Base-by-base conservation (phyloP, 2,113 vertebrate genomes). In the Elgaria multicarinata region DNA sequence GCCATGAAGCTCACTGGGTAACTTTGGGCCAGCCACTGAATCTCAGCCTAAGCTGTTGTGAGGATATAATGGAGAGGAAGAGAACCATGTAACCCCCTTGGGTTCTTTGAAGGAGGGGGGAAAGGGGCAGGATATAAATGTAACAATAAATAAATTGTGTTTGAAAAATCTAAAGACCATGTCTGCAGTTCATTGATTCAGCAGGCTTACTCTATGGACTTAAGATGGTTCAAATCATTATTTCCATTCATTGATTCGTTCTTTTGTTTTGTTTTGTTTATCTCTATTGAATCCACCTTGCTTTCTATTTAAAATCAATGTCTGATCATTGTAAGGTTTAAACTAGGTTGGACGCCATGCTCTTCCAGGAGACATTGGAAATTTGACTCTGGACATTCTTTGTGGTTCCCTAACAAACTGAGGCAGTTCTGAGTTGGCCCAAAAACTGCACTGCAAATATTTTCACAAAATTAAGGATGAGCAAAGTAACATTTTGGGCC, bases 391-490 rank as follows among this genome's bases (percentile, higher is more conserved):
- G 77, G 90, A 93, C 93, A 89, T 95, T 90, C 91, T 92, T 95
- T 83, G n/a, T 33, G 69, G 85, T 33, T 92, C 94, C 7, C 92
- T 18, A 24, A 81, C 92, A 96, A 96, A 94, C 89, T 93, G 24
- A 90, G 90, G 74, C 87, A 88, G 89, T 14, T 71, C 76, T 81
- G 71, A 9, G 64, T 39, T 96, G 92, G 94, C 92, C 92, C 83
- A 83, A 46, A 82, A 94, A 93, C 67, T 93, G 44, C 83, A 92
- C 5, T 83, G 87, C 87, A 95, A 95, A 95, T 96, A 93, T 92
- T 96, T 96, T 96, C 91, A 91, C 85, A 94, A 92, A 92, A 94
- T 91, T 80, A 90, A 94, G 78, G 91, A 92, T 96, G 95, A 96
- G 94, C 93, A 95, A 92, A 95, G 93, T 20, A 84, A 84, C 66